Evolutionary conservation across 2,888 invertebrate genomes (phyloP).

Genomic region (Drosophila recens): DNA sequence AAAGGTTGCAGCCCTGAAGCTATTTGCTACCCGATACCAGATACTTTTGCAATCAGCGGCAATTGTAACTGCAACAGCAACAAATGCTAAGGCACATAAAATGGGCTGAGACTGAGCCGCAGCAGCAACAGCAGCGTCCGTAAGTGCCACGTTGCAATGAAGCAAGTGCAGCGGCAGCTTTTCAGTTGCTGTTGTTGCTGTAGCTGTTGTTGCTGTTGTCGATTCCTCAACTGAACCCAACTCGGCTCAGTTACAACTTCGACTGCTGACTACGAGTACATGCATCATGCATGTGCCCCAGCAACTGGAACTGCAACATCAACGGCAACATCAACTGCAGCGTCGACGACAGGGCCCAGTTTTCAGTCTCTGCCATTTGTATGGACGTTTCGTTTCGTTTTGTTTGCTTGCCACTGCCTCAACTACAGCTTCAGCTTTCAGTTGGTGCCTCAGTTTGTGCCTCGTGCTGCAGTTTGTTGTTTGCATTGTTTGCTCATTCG

Average conservation of each 20-base stretch:
- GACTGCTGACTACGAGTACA: constrained; percentile 24
- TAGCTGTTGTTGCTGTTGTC: constrained; percentile 27
- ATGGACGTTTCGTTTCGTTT: constrained; percentile 50
- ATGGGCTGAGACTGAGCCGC: constrained; percentile 41
- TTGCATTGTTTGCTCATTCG: constrained; percentile 60
- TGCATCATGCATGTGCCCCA: constrained; percentile 39
- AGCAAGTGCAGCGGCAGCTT: constrained; percentile 32
- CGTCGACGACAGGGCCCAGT: constrained; percentile 45
- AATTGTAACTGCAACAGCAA: constrained; percentile 58
- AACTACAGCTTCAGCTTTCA: background rate
- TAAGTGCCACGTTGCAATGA: constrained; percentile 48
- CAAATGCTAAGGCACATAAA: constrained; percentile 36
- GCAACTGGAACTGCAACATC: constrained; percentile 8
- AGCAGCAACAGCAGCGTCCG: constrained; percentile 26
- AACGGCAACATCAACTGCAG: constrained; percentile 13
- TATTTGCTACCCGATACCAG: constrained; percentile 63
- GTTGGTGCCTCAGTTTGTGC: constrained; percentile 8
- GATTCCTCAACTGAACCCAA: constrained; percentile 41
- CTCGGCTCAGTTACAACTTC: constrained; percentile 15
- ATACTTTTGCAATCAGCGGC: constrained; percentile 74
- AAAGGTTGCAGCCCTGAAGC: constrained; percentile 49
- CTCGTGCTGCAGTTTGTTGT: constrained; percentile 63
- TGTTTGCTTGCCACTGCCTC: constrained; percentile 48
- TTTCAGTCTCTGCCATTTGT: constrained; percentile 52
- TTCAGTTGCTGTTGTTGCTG: constrained; percentile 9